A percentile compares a stretch with the other conserved stretches of the same genome.
phyloP scores from a whole-genome alignment of 2,888 invertebrate genomes.

The Xanthorhoe designata region DNA sequence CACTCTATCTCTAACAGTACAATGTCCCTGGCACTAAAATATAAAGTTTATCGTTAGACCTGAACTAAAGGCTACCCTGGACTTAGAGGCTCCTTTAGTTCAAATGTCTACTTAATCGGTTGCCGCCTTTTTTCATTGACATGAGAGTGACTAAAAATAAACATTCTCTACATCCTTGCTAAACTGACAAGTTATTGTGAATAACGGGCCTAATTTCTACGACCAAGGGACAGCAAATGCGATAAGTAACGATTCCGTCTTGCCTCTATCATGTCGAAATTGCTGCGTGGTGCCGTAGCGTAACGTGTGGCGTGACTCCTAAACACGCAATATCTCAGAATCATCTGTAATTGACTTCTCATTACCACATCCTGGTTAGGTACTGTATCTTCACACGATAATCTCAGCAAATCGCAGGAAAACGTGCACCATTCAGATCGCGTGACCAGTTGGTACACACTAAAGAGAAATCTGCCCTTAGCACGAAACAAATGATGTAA shows the following conservation, averaged over 20 bases:
- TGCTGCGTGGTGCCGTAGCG: neutral
- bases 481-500: slow-evolving; percentile 14
- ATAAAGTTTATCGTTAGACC: no score
- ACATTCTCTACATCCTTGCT: no score
- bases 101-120: no score
- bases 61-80: no score
- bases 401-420: slow-evolving; percentile 25
- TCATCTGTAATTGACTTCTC: slow-evolving; percentile 13
- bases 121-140: no score
- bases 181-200: no score
- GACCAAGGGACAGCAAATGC: neutral
- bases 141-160: no score
- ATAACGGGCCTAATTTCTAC: neutral
- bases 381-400: slow-evolving; percentile 11
- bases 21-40: no score
- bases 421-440: slow-evolving; percentile 30
- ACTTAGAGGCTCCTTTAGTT: no score
- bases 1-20: no score
- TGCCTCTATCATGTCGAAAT: neutral
- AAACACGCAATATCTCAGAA: slow-evolving; percentile 7
- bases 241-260: neutral
- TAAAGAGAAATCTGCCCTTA: slow-evolving; percentile 35
- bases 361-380: slow-evolving; percentile 29
- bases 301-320: neutral
- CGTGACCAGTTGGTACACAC: slow-evolving; percentile 24